Evolutionary conservation across 2,113 vertebrate species (phyloP).

Genomic region (Sphyrna mokarran): DNA sequence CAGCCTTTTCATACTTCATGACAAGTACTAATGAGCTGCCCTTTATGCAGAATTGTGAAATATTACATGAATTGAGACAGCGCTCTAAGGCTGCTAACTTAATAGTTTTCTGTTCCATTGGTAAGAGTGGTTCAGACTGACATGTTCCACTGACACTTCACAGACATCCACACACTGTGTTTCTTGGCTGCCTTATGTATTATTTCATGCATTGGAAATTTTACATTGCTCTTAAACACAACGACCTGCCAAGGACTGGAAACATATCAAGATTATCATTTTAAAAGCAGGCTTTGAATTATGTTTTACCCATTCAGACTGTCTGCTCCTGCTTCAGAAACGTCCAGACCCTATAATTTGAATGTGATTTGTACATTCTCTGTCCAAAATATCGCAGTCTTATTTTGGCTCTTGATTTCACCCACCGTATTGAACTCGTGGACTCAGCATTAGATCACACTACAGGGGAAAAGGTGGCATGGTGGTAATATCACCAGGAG

Average conservation of each 20-base stretch:
- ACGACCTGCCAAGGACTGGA: neutral
- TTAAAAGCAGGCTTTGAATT: neutral
- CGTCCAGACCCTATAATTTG: neutral
- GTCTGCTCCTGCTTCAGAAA: neutral
- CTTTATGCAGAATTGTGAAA: neutral
- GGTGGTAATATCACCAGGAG: too few species aligned
- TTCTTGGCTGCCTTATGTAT: neutral
- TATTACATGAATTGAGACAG: neutral
- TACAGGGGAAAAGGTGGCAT: too few species aligned
- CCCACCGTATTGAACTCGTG: neutral
- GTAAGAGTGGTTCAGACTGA: neutral
- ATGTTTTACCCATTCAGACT: neutral
- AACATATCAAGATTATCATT: neutral
- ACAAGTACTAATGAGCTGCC: neutral
- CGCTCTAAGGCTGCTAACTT: neutral
- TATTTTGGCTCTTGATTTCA: neutral
- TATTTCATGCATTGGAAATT: neutral
- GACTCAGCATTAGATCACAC: neutral
- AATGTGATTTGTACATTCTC: neutral
- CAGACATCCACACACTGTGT: neutral
- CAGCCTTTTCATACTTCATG: neutral
- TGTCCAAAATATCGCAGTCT: neutral
- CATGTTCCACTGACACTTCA: slow-evolving; percentile 11
- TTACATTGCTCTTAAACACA: neutral
- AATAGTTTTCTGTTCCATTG: neutral